Percentiles rank a stretch among this genome's conserved stretches.
Evolutionary conservation across 2,888 invertebrate species (phyloP).

Genomic region (Ganaspis brasiliensis): DNA sequence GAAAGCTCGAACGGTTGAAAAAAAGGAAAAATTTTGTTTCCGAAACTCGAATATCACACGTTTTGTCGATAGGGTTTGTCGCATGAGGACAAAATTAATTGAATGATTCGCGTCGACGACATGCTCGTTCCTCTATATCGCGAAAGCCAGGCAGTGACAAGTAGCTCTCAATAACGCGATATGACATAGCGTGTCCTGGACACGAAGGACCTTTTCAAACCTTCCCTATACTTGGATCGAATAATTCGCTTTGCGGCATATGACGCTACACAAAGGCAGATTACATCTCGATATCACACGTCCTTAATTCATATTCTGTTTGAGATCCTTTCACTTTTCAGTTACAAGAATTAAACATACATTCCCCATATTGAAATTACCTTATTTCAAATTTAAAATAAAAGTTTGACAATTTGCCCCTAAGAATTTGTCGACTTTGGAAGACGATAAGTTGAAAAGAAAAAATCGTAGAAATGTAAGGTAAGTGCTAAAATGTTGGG

Average conservation of each 20-base stretch:
- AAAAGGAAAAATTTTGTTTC: not conserved
- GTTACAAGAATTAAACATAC: not conserved
- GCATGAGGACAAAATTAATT: slow-evolving; percentile 37
- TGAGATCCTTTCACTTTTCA: not conserved
- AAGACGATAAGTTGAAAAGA: too few species aligned
- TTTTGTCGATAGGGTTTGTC: slow-evolving; percentile 7
- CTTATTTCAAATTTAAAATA: too few species aligned
- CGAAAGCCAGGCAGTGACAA: slow-evolving; percentile 65
- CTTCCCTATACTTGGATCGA: slow-evolving; percentile 26
- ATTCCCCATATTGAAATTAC: too few species aligned
- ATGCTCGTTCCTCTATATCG: slow-evolving; percentile 35
- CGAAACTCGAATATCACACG: slow-evolving; percentile 8
- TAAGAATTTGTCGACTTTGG: too few species aligned
- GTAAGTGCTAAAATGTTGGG: too few species aligned
- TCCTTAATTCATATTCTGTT: slow-evolving; percentile 6
- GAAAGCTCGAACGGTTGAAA: not conserved
- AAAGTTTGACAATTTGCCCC: too few species aligned
- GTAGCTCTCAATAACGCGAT: slow-evolving; percentile 75
- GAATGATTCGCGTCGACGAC: slow-evolving; percentile 39
- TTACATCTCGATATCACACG: slow-evolving; percentile 27
- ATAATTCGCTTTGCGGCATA: slow-evolving; percentile 33
- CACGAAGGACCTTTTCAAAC: slow-evolving; percentile 72
- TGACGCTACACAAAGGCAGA: slow-evolving; percentile 19
- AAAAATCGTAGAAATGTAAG: too few species aligned
- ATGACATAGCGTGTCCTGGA: slow-evolving; percentile 74